Evolutionary conservation across 1,140 invertebrate genomes (phyloP).

Genomic region (Drosophila ironensis): DNA sequence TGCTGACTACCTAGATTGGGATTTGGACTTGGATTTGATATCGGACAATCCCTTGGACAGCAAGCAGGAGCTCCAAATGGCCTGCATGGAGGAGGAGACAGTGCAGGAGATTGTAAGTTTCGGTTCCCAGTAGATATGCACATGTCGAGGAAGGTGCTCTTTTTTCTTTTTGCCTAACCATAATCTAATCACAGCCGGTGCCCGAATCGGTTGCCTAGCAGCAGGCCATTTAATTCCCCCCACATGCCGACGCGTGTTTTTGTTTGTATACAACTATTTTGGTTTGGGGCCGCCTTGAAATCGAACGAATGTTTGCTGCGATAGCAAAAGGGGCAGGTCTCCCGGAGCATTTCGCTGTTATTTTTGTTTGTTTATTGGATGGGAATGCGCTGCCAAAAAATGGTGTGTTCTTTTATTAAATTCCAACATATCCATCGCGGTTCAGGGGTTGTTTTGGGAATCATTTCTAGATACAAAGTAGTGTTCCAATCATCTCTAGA

Average conservation of each 20-base stretch:
- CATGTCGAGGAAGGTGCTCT: background rate
- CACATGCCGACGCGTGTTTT: slow-evolving; percentile 3
- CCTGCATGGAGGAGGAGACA: background rate
- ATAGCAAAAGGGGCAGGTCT: slow-evolving; percentile 27
- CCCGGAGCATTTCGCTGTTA: background rate
- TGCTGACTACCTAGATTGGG: too few relatives aligned
- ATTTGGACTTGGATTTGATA: too few relatives aligned
- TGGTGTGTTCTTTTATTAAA: background rate
- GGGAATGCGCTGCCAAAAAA: background rate
- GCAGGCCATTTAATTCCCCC: slow-evolving; percentile 20
- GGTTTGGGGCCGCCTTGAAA: slow-evolving; percentile 12
- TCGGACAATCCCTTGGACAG: background rate
- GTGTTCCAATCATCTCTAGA: too few relatives aligned
- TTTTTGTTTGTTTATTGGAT: background rate
- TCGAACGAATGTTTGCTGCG: background rate
- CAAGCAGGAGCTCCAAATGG: background rate
- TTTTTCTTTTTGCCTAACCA: background rate
- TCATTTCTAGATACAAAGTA: too few relatives aligned
- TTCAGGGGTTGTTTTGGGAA: too few relatives aligned
- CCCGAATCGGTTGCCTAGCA: slow-evolving; percentile 39
- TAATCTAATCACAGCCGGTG: slow-evolving; percentile 43
- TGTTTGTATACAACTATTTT: slow-evolving; percentile 36
- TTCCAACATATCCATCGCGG: background rate
- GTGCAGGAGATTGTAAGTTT: slow-evolving; percentile 60
- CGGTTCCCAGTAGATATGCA: too few relatives aligned